Conservation (phyloP, 2,797 vertebrate genomes). For the Triplophysa bombifrons region DNA sequence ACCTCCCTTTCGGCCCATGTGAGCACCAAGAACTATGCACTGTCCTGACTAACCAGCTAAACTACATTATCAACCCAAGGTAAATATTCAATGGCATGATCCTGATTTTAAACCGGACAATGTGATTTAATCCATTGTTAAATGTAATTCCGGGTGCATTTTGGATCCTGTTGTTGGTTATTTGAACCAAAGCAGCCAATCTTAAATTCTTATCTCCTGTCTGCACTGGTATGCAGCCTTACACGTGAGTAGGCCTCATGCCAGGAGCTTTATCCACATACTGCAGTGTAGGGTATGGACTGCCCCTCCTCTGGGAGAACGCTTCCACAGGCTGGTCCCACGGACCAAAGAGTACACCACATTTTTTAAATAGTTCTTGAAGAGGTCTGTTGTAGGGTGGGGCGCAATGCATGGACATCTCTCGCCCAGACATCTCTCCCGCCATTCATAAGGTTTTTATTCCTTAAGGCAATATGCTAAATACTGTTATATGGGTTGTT, state of each 20-base stretch:
- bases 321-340: constrained; percentile 7
- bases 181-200: constrained; percentile 10
- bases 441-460: constrained; percentile 17
- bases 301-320: neutral
- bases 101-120: neutral
- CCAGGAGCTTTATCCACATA: constrained; percentile 26
- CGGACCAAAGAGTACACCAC: constrained; percentile 23
- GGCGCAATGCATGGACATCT: constrained; percentile 32
- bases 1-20: neutral
- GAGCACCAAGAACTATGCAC: neutral
- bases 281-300: constrained; percentile 17
- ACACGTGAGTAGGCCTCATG: constrained; percentile 8
- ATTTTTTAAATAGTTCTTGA: constrained; percentile 63
- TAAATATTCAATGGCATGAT: neutral
- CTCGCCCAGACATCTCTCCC: constrained; percentile 25
- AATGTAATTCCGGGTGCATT: neutral
- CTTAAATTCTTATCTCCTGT: constrained; percentile 8
- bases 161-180: neutral
- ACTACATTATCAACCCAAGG: constrained; percentile 1
- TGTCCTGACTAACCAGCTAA: neutral
- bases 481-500: constrained; percentile 3
- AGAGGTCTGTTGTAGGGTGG: constrained; percentile 63
- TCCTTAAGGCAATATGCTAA: constrained; percentile 17
- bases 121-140: neutral
- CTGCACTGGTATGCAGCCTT: constrained; percentile 34